Evolutionary conservation across 2,797 vertebrate species (phyloP).

Genomic region (Myotis daubentonii): DNA sequence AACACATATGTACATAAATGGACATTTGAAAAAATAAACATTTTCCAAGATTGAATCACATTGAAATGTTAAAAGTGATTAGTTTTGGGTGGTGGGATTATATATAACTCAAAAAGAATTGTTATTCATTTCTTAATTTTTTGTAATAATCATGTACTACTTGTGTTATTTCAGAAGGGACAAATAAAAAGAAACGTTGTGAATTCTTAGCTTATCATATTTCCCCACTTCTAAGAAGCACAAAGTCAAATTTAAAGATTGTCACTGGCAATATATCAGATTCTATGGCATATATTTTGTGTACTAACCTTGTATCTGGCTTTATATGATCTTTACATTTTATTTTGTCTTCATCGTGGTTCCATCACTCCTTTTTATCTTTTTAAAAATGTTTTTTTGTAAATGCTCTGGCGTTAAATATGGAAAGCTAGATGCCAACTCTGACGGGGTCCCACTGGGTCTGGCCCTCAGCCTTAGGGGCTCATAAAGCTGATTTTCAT

Average conservation of each 20-base stretch:
- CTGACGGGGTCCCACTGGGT: too few relatives aligned
- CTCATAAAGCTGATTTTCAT: constrained; percentile 25
- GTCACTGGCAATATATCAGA: background rate
- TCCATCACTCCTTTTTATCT: background rate
- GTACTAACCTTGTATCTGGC: background rate
- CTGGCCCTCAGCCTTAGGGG: background rate
- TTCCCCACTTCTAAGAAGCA: background rate
- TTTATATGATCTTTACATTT: background rate
- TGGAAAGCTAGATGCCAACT: background rate
- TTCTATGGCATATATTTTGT: background rate
- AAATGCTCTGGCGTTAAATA: background rate
- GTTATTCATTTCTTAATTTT: background rate
- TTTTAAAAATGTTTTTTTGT: background rate
- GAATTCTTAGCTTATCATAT: background rate
- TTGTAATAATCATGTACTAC: background rate
- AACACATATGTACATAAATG: background rate
- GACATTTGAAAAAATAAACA: background rate
- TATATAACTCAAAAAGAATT: background rate
- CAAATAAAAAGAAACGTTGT: background rate
- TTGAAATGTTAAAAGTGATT: constrained; percentile 19
- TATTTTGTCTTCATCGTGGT: background rate
- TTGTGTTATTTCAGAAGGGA: background rate
- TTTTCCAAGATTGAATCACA: background rate
- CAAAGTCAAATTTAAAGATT: background rate
- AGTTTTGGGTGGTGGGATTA: background rate